Evolutionary conservation across 2,113 vertebrate genomes (phyloP), one percentile per base, ranked within the genome.

Genomic region (Nannobrachium achirus): DNA sequence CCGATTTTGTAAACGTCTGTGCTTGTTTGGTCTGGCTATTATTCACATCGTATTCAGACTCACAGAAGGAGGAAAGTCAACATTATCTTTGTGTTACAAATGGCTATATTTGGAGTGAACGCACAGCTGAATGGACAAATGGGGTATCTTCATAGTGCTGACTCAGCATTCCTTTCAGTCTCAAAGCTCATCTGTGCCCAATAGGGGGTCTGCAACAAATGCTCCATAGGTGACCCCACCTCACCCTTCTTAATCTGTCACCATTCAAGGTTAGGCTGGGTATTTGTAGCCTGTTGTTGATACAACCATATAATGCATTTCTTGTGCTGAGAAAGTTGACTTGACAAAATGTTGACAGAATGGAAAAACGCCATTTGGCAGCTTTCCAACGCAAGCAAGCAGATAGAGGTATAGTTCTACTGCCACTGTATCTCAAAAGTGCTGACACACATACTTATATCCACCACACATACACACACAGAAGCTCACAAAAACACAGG

Each of bases 171-270:
- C 69, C 58, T 62, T 40, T 46, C 59, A 3, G 56, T 64, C 67
- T 73, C 39, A 6, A 63, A 56, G 56, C 41, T 84, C 66, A 80
- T 67, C 87, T 82, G 61, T 78, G 70, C 15, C 77, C 73, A 15
- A 10, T 18, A 10, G 41, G 11, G 62, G 81, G 74, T 82, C 53
- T 51, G 56, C 60, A 66, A 72, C 25, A 81, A 79, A 66, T 62
- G 33, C 5, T 5, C 41, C 51, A 16, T n/a, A 38, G 20, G 7
- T 56, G 64, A 48, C 7, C 60, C 19, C 42, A 44, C 53, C 53
- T 19, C 53, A 33, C 25, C 25, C 25, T 33, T 33, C 20, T 33
- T 8, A 11, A 56, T 20, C 66, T 38, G 15, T 10, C 7, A 39
- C 52, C 16, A 60, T 52, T 52, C 51, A 57, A 65, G 49, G 8